A percentile compares a stretch with the other conserved stretches of the same genome.
Conservation (phyloP, 2,888 invertebrate species). For the Podotricha telesiphe region DNA sequence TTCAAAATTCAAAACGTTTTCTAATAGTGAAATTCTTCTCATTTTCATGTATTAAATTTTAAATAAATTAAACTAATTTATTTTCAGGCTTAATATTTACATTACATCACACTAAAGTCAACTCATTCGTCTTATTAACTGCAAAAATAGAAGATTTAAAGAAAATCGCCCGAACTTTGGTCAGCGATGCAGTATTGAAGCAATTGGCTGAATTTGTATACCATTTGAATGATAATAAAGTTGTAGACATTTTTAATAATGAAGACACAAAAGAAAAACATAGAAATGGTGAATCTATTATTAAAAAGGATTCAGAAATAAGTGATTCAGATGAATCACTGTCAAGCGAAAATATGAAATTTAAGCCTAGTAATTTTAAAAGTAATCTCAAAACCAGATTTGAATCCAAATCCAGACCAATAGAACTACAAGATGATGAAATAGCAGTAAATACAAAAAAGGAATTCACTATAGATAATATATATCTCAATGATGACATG, state of each 20-base stretch:
- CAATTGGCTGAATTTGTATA: background rate
- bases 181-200: background rate
- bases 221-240: constrained; percentile 3
- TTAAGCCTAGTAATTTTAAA: constrained; percentile 5
- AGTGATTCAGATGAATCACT: constrained; percentile 15
- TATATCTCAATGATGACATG: background rate
- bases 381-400: constrained; percentile 12
- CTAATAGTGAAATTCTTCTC: too few relatives aligned
- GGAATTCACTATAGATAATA: background rate
- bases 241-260: background rate
- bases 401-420: constrained; percentile 9
- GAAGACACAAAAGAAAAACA: constrained; percentile 1
- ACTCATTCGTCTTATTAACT: background rate
- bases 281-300: too few relatives aligned
- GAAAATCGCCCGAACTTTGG: background rate
- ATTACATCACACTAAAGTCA: background rate
- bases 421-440: background rate
- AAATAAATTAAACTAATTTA: background rate
- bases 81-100: background rate
- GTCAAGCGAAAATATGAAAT: constrained; percentile 24
- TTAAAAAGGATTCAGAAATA: background rate
- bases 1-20: too few relatives aligned
- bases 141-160: constrained; percentile 6
- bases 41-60: too few relatives aligned
- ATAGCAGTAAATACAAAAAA: background rate